These are phyloP conservation scores for Cyphomyrmex costatus DNA, from an alignment of 1,140 invertebrate genomes.

Conservation along the genomic window DNA sequence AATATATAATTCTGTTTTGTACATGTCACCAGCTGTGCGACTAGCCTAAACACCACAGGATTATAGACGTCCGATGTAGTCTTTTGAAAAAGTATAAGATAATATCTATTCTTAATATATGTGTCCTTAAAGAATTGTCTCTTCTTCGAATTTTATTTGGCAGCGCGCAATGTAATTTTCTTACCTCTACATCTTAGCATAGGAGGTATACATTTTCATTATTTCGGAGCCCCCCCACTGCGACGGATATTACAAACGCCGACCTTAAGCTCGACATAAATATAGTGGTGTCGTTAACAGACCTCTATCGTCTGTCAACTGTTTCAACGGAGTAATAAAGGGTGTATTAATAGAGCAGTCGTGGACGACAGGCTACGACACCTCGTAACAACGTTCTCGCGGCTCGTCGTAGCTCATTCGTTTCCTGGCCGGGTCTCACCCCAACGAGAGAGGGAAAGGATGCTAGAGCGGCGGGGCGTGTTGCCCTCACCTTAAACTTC, in stretches of 20 bases:
- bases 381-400: constrained; percentile 41
- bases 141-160: constrained; percentile 14
- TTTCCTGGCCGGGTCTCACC: constrained; percentile 15
- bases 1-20: neutral
- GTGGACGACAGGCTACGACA: constrained; percentile 39
- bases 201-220: constrained; percentile 19
- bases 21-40: neutral
- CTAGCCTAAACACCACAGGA: neutral
- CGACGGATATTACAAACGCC: constrained; percentile 37
- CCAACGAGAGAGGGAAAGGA: neutral
- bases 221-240: constrained; percentile 21
- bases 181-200: constrained; percentile 25
- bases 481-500: constrained; percentile 68
- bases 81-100: neutral
- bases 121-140: neutral
- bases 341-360: constrained; percentile 58
- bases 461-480: neutral
- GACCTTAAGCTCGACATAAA: constrained; percentile 26
- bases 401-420: constrained; percentile 33
- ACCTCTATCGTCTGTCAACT: constrained; percentile 56
- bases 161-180: constrained; percentile 27
- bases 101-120: constrained; percentile 30
- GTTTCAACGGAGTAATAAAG: constrained; percentile 60
- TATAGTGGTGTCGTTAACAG: constrained; percentile 58
- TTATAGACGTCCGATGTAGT: neutral